A percentile compares a stretch with the other conserved stretches of the same genome.
Conservation (phyloP, 1,140 invertebrate species). For the Anadara kagoshimensis region DNA sequence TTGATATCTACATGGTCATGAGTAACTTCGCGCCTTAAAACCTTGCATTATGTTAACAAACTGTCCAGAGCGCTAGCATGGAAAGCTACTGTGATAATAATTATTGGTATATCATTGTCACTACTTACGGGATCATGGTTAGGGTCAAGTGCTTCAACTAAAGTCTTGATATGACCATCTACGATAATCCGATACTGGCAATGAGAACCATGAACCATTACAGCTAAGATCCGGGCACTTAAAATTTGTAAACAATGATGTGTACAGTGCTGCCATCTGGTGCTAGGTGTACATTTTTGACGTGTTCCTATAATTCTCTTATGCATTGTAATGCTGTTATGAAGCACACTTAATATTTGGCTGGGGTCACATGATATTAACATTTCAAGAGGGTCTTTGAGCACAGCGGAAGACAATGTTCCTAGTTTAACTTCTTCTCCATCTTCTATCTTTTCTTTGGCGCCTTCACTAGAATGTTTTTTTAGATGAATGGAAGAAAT, state of each 20-base stretch:
- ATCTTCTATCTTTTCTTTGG: slow-evolving; percentile 22
- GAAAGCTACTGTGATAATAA: neutral
- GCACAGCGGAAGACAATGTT: slow-evolving; percentile 7
- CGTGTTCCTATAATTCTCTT: slow-evolving; percentile 80
- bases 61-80: no score
- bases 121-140: slow-evolving; percentile 80
- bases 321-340: slow-evolving; percentile 83
- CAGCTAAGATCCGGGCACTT: slow-evolving; percentile 80
- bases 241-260: slow-evolving; percentile 83
- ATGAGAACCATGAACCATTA: slow-evolving; percentile 77
- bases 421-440: slow-evolving; percentile 10
- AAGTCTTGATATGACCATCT: slow-evolving; percentile 78
- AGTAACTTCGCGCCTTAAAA: no score
- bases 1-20: no score
- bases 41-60: no score
- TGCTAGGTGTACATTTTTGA: slow-evolving; percentile 78
- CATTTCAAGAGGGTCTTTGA: slow-evolving; percentile 72
- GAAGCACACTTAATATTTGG: slow-evolving; percentile 79
- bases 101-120: neutral
- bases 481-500: slow-evolving; percentile 18
- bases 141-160: slow-evolving; percentile 79
- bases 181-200: slow-evolving; percentile 77
- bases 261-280: slow-evolving; percentile 79
- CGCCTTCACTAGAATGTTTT: slow-evolving; percentile 18
- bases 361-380: slow-evolving; percentile 75